phyloP scores from a whole-genome alignment of 2,797 vertebrate genomes.

The Sarcoramphus papa region DNA sequence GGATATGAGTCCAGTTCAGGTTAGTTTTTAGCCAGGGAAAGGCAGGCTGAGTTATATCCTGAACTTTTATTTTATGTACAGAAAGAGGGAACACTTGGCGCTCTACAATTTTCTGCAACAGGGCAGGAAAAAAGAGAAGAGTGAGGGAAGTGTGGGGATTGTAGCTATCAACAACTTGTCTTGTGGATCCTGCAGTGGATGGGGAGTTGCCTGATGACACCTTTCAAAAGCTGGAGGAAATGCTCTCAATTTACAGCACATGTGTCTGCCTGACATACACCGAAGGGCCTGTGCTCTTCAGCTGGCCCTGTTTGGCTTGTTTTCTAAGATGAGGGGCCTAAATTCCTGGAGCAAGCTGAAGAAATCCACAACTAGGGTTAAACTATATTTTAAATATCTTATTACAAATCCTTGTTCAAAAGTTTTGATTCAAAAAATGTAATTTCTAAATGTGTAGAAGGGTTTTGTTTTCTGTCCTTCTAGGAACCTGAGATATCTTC shows the following conservation, averaged over 20 bases:
- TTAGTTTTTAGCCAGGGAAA: background rate
- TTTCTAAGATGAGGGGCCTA: background rate
- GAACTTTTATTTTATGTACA: background rate
- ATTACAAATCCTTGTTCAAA: background rate
- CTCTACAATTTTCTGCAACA: background rate
- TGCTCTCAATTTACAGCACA: background rate
- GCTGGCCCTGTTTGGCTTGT: background rate
- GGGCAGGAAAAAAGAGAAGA: background rate
- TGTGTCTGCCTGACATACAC: background rate
- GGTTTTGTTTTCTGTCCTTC: background rate
- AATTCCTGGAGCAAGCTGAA: background rate
- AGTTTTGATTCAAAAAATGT: background rate
- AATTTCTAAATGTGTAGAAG: background rate
- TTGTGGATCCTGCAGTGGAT: background rate
- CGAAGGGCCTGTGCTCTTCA: background rate
- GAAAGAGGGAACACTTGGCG: background rate
- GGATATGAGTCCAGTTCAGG: background rate
- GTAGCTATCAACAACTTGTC: background rate
- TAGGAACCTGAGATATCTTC: background rate
- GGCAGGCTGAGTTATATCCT: background rate
- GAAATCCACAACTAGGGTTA: background rate
- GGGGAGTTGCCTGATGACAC: background rate
- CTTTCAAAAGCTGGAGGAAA: background rate
- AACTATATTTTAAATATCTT: background rate
- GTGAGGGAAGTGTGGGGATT: background rate